Percentiles rank a stretch among this genome's conserved stretches.
Conservation (phyloP, 2,888 invertebrate genomes). For the Xylota sylvarum region DNA sequence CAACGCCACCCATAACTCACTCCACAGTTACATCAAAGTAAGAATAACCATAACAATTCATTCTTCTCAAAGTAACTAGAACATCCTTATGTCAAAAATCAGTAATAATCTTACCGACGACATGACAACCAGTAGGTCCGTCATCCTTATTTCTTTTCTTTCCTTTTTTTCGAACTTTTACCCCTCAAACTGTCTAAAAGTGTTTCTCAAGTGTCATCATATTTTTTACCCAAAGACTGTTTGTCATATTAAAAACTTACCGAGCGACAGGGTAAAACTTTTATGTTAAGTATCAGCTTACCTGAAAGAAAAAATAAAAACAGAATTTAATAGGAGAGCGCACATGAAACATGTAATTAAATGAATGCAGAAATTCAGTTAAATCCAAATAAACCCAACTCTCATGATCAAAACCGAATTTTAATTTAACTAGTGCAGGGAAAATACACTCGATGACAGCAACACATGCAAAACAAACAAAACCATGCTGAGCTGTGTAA, state of each 20-base stretch:
- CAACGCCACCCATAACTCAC: background rate
- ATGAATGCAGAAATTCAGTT: constrained; percentile 52
- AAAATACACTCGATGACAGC: constrained; percentile 45
- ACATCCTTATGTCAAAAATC: constrained; percentile 54
- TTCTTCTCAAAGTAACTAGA: constrained; percentile 33
- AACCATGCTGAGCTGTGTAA: background rate
- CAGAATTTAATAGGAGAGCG: background rate
- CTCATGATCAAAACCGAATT: constrained; percentile 53
- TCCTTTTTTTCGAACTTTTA: background rate
- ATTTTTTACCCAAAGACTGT: background rate
- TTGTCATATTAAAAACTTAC: constrained; percentile 26
- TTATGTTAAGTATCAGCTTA: constrained; percentile 39
- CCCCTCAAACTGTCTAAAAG: constrained; percentile 22
- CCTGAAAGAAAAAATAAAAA: constrained; percentile 46
- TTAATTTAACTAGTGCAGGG: constrained; percentile 68
- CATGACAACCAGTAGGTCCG: constrained; percentile 63
- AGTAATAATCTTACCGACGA: constrained; percentile 63
- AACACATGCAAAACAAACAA: constrained; percentile 23
- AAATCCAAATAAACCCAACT: constrained; percentile 53
- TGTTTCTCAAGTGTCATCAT: constrained; percentile 39
- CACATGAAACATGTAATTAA: constrained; percentile 11
- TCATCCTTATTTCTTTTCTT: constrained; percentile 5
- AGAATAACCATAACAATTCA: constrained; percentile 27
- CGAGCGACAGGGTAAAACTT: background rate
- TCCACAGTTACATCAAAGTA: constrained; percentile 7